Evolutionary conservation across 2,797 vertebrate species (phyloP).

Genomic region (Danio albolineatus): DNA sequence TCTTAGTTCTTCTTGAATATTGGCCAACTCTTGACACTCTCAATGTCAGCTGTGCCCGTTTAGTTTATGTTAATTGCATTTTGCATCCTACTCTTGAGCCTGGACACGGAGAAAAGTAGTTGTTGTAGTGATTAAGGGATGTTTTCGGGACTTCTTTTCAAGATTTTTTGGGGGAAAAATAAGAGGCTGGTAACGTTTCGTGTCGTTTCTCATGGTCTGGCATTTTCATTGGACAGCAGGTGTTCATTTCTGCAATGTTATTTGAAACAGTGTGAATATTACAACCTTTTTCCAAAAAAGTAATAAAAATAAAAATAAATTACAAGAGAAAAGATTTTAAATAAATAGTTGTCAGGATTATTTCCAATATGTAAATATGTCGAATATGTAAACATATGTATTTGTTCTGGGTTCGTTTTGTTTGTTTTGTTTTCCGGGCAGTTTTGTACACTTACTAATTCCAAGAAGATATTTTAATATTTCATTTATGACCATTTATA

Average conservation of each 20-base stretch:
- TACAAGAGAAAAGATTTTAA: conserved; percentile 82
- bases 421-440: conserved; percentile 85
- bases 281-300: conserved; percentile 66
- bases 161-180: conserved; percentile 65
- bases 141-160: conserved; percentile 73
- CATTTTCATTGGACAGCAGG: conserved; percentile 72
- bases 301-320: conserved; percentile 62
- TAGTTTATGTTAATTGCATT: conserved; percentile 60
- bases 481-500: conserved; percentile 93
- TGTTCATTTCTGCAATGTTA: conserved; percentile 73
- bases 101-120: conserved; percentile 69
- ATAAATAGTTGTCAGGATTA: conserved; percentile 87
- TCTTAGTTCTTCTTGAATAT: conserved; percentile 52
- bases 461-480: conserved; percentile 97
- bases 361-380: conserved; percentile 94
- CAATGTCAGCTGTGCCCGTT: conserved; percentile 57
- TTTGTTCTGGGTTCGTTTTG: conserved; percentile 84
- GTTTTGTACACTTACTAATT: conserved; percentile 97
- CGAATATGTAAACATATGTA: conserved; percentile 94
- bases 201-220: conserved; percentile 74
- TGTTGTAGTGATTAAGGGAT: conserved; percentile 69
- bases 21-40: conserved; percentile 51
- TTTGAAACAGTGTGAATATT: conserved; percentile 76
- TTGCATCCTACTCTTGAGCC: conserved; percentile 70
- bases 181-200: conserved; percentile 72